Percentiles rank a stretch among this genome's conserved stretches.
Evolutionary conservation across 2,797 vertebrate species (phyloP).

Genomic region (Acanthurus leucopareius): DNA sequence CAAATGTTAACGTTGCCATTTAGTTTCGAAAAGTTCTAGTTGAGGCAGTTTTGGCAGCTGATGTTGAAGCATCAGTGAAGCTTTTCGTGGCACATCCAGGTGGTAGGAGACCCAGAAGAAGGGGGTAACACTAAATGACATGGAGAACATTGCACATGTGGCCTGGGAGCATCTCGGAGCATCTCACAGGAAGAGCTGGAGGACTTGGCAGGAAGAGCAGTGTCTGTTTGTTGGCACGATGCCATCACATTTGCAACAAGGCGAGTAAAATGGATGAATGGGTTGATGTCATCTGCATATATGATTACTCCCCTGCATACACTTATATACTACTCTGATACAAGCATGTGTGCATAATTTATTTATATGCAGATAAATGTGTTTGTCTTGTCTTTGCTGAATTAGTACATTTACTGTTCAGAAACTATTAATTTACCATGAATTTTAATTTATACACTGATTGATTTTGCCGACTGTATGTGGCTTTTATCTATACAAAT

Average conservation of each 20-base stretch:
- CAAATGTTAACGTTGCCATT: not conserved
- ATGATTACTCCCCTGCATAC: not conserved
- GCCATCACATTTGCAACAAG: not conserved
- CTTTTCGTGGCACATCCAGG: slow-evolving; percentile 30
- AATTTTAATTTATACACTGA: not conserved
- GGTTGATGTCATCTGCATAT: not conserved
- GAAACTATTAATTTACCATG: not conserved
- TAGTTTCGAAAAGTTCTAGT: not conserved
- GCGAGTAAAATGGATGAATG: not conserved
- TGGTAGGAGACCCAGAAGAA: slow-evolving; percentile 17
- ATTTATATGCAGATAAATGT: not conserved
- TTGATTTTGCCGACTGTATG: not conserved
- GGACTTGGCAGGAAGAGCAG: slow-evolving; percentile 4
- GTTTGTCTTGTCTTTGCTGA: not conserved
- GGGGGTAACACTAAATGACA: not conserved
- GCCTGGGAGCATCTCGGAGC: not conserved
- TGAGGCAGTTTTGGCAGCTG: not conserved
- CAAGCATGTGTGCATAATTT: not conserved
- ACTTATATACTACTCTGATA: not conserved
- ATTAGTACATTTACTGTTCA: not conserved
- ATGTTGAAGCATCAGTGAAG: slow-evolving; percentile 19
- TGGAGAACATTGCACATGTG: slow-evolving; percentile 34
- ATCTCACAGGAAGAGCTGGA: slow-evolving; percentile 22
- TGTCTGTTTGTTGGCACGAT: not conserved
- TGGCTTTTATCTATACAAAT: not conserved